Evolutionary conservation across 2,797 vertebrate genomes (phyloP).

Genomic region (Artibeus jamaicensis): DNA sequence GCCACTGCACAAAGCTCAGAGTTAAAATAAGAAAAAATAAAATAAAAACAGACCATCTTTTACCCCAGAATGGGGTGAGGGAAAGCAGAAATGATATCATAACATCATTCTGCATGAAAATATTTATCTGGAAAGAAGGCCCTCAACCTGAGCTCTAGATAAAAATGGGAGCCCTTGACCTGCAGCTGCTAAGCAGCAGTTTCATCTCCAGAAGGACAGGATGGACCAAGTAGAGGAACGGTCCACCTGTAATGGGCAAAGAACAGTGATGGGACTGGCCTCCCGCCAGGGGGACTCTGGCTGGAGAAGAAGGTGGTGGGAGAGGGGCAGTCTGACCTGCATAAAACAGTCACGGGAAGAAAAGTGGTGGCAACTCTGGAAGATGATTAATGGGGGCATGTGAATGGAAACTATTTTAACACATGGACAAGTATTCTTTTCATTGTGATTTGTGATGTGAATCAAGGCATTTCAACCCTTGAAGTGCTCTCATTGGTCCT

Average conservation of each 20-base stretch:
- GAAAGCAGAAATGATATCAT: neutral
- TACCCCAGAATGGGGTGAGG: neutral
- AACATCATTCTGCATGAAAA: constrained; percentile 16
- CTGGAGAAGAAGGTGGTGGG: neutral
- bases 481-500: constrained; percentile 62
- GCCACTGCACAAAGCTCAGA: too few relatives aligned
- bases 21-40: constrained; percentile 41
- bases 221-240: neutral
- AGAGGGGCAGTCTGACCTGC: constrained; percentile 54
- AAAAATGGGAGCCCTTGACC: neutral
- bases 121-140: neutral
- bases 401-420: constrained; percentile 65
- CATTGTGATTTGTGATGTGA: constrained; percentile 67
- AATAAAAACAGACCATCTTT: neutral
- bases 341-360: constrained; percentile 42
- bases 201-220: neutral
- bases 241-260: constrained; percentile 44
- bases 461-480: constrained; percentile 62
- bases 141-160: neutral
- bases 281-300: neutral
- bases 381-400: constrained; percentile 59
- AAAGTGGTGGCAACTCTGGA: constrained; percentile 53
- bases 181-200: neutral
- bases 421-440: constrained; percentile 59
- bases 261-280: constrained; percentile 16